Base-by-base conservation (phyloP, 1,140 invertebrate genomes). In the Myzus persicae region DNA sequence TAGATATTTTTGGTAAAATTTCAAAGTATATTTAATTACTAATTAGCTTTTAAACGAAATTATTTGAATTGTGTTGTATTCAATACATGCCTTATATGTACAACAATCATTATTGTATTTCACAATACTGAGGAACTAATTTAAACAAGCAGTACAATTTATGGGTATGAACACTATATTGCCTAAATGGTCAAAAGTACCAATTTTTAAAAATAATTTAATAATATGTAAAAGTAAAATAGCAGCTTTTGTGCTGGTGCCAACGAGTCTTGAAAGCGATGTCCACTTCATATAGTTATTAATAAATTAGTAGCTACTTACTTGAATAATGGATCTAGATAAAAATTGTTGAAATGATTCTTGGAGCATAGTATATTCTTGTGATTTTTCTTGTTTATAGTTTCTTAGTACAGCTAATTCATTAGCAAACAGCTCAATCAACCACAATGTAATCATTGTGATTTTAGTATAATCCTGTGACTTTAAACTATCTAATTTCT, bases 371-470 rank as follows among this genome's bases (percentile, higher is more conserved):
- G 95, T 95, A 94, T 97, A 98, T 91, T 96, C 94, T 44, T 95
- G 94, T 0, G 95, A 95, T 91, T 96, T 96, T 90, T 96, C 96
- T 36, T 96, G 95, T 0, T 96, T 96, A 46, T 95, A 95, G 84
- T 97, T 96, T 94, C 96, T 95, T 94, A 98, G 95, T 48, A 96
- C 94, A 90, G 97, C 97, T 94, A 99, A 96, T 95, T 99, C 97
- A 94, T 97, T 98, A 94, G 99, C 96, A 95, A 97, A 99, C 40
- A 99, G 95, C 95, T 99, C 99, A 14, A 98, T 96, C 87, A 99
- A 96, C 98, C 99, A 99, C 59, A 99, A 96, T 0, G 99, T 97
- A 46, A 99, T 96, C 96, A 99, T 98, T 0, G 98, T 98, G 82
- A 98, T 97, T 95, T 99, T 97, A 1, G 97, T 98, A 94, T 97